Base-by-base conservation (phyloP, 1,140 invertebrate genomes). In the Lordiphosa mommai region DNA sequence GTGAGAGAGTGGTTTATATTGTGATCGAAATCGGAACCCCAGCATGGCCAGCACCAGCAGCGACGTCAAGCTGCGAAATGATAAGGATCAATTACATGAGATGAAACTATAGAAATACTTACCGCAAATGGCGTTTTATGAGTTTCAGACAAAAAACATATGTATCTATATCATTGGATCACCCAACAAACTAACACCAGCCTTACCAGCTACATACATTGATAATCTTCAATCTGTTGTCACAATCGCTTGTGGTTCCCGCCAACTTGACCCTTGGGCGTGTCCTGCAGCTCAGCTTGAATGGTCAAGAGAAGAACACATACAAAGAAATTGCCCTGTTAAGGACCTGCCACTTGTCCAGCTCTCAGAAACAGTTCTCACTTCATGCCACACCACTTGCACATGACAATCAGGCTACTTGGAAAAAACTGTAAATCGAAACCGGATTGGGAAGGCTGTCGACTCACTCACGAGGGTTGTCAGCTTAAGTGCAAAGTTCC, bases 401-500 rank as follows among this genome's bases (percentile, higher is more conserved):
- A 61, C 71, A 76, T 53, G 55, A 51, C 32, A 44, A 59, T 41
- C 32, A 63, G 38, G 52, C 32, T 51, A 50, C 48, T 65, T 16
- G 16, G 41, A 5, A 77, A 58, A 56, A 65, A 56, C 47, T 57
- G 72, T 66, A 80, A 82, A 52, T 44, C 49, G 57, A 87, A 65
- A 72, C 64, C 40, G 41, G 48, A 58, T 53, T 53, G 32, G 55
- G 67, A 32, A 17, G 59, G 63, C 55, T 38, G 51, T 58, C 53
- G 43, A 41, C 52, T 53, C 41, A 27, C 40, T 8, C 23, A 68
- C 40, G n/a, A 74, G 23, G 12, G 56, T 17, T 43, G 59, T 55
- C 38, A 73, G 14, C 38, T 86, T 46, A 55, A 88, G 66, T 66
- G 66, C 33, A 49, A 77, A 88, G 57, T 70, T 71, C 51, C 72